A percentile compares a stretch with the other conserved stretches of the same genome.
Conservation (phyloP, 2,113 vertebrate species). For the Alosa alosa region DNA sequence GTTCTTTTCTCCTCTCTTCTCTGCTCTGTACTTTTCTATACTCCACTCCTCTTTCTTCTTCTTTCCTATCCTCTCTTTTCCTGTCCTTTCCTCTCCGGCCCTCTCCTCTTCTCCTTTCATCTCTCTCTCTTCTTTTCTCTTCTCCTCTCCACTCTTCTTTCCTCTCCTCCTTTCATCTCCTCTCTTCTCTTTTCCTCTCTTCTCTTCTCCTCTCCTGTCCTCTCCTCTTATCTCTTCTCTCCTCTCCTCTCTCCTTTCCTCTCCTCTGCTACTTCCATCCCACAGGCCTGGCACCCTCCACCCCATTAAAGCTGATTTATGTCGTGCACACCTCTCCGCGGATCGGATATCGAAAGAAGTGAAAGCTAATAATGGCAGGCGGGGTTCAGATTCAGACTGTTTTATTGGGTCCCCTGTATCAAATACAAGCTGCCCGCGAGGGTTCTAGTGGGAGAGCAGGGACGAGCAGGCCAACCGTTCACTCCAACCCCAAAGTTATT, state of each 20-base stretch:
- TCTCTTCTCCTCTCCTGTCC: not conserved
- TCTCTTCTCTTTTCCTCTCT: not conserved
- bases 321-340: not conserved
- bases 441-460: not conserved
- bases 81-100: not conserved
- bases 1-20: not conserved
- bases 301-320: constrained; percentile 22
- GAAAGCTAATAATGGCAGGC: not conserved
- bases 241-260: not conserved
- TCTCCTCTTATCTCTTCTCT: not conserved
- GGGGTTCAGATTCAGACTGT: not conserved
- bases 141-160: not conserved
- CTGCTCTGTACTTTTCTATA: not conserved
- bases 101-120: not conserved
- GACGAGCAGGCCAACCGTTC: not conserved
- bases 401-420: constrained; percentile 9
- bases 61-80: not conserved
- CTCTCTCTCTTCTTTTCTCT: not conserved
- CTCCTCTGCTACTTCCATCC: not conserved
- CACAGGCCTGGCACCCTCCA: not conserved
- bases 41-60: no score
- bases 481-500: constrained; percentile 6
- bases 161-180: not conserved
- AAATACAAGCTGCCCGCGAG: not conserved
- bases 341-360: not conserved